Evolutionary conservation across 1,140 invertebrate species (phyloP).

Genomic region (Trachelipus rathkii): DNA sequence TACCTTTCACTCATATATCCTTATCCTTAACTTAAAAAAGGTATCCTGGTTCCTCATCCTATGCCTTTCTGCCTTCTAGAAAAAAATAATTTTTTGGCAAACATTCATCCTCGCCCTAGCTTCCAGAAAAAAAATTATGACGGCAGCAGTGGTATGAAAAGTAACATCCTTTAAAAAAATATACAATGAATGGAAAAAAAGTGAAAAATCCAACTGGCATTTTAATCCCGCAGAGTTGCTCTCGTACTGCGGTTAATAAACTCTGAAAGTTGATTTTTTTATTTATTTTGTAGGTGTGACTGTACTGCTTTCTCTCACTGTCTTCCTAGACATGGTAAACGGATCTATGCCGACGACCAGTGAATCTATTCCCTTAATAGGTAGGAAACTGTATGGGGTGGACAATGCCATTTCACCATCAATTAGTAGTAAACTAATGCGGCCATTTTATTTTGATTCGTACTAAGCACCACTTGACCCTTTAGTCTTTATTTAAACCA

Average conservation of each 20-base stretch:
- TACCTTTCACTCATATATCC: background rate
- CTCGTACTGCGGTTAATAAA: background rate
- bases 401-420: conserved; percentile 46
- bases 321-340: conserved; percentile 65
- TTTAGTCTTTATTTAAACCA: conserved; percentile 40
- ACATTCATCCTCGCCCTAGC: background rate
- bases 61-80: conserved; percentile 2
- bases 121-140: conserved; percentile 3
- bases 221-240: conserved; percentile 2
- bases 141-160: conserved; percentile 11
- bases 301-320: conserved; percentile 66
- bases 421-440: conserved; percentile 37
- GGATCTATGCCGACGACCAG: conserved; percentile 63
- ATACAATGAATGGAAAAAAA: too few relatives aligned
- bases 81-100: conserved; percentile 7
- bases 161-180: background rate
- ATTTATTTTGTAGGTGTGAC: conserved; percentile 59
- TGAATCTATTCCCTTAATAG: conserved; percentile 81
- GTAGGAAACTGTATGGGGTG: conserved; percentile 55
- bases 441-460: conserved; percentile 21
- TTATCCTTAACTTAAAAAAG: conserved; percentile 6
- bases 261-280: conserved; percentile 17
- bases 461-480: conserved; percentile 33
- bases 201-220: background rate
- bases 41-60: background rate